These are phyloP conservation scores for Chroicocephalus ridibundus DNA, from an alignment of 2,113 vertebrate genomes.

Conservation along the genomic window DNA sequence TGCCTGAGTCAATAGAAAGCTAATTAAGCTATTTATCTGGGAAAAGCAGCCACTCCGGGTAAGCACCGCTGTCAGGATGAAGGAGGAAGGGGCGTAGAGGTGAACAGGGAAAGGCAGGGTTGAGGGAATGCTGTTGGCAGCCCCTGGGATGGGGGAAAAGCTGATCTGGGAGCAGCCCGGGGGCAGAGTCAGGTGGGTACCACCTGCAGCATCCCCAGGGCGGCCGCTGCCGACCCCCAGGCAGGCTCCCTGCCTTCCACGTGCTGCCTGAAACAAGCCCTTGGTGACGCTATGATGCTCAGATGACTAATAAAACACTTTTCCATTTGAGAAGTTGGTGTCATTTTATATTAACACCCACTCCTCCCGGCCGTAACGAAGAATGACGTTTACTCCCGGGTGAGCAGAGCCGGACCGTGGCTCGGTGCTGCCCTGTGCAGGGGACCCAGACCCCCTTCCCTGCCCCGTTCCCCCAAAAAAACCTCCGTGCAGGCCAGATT, in stretches of 20 bases:
- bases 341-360: rapidly evolving
- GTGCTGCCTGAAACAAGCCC: neutral
- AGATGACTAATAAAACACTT: neutral
- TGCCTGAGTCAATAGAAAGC: neutral
- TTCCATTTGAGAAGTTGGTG: neutral
- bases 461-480: too few relatives aligned
- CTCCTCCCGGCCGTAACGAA: rapidly evolving
- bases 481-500: neutral
- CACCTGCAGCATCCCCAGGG: neutral
- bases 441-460: too few relatives aligned
- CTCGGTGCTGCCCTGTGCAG: neutral
- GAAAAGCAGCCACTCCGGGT: neutral
- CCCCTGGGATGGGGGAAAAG: neutral
- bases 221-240: rapidly evolving
- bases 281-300: neutral
- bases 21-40: conserved; percentile 45
- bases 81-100: neutral
- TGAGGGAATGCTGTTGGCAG: neutral
- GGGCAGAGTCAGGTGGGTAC: neutral
- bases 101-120: neutral
- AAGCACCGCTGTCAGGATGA: neutral
- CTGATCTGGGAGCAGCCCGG: neutral
- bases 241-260: neutral
- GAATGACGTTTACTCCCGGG: neutral
- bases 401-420: neutral